A percentile compares a stretch with the other conserved stretches of the same genome.
phyloP scores from a whole-genome alignment of 2,797 vertebrate species.

The Zalophus californianus region DNA sequence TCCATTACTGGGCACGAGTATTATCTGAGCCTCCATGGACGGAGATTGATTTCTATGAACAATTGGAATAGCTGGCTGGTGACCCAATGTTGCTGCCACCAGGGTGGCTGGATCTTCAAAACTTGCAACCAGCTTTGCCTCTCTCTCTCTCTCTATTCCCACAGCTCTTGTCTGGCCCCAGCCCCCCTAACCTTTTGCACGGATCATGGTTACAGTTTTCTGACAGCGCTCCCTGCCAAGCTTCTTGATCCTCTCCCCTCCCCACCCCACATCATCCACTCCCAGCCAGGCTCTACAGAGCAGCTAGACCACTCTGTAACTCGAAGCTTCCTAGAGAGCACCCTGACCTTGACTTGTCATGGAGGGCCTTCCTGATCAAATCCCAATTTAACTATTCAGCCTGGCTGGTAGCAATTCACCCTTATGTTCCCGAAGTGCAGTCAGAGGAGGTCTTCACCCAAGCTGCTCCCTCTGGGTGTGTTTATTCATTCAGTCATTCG shows the following conservation, averaged over 20 bases:
- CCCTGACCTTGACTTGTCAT: not conserved
- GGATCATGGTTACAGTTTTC: not conserved
- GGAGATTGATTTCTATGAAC: slow-evolving; percentile 80
- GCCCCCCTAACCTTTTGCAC: not conserved
- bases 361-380: not conserved
- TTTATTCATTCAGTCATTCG: not conserved
- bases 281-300: not conserved
- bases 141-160: not conserved
- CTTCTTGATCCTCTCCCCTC: not conserved
- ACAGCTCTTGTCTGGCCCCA: not conserved
- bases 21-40: slow-evolving; percentile 75
- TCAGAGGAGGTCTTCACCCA: not conserved
- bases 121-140: not conserved
- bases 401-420: not conserved
- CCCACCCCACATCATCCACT: not conserved
- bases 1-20: slow-evolving; percentile 70
- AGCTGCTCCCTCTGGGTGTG: not conserved
- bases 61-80: slow-evolving; percentile 80
- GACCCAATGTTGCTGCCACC: slow-evolving; percentile 68
- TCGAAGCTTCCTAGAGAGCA: not conserved
- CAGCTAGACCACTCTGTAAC: not conserved
- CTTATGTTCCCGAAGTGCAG: not conserved
- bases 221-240: not conserved
- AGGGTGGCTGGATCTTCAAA: not conserved
- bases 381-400: not conserved